Evolutionary conservation across 2,113 vertebrate species (phyloP), one percentile per base, ranked within the genome.

Genomic region (Dermatemys mawii): DNA sequence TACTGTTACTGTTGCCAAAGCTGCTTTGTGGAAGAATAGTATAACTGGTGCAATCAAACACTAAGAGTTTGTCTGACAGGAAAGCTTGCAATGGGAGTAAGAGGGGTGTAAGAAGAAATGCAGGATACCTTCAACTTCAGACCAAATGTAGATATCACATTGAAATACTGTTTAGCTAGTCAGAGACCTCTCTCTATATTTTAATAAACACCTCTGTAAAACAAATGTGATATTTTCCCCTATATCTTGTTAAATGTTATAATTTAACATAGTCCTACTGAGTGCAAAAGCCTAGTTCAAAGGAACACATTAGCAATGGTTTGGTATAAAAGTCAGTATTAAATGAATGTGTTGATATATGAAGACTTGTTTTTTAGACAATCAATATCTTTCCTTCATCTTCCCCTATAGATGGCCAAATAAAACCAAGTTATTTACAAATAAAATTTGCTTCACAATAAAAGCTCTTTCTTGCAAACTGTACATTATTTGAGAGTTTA

Each of bases 401-500:
- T 48, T 79, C 78, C 21, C 50, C 13, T 13, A 53, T 26, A 67
- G 51, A 24, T 32, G 46, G 0, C 8, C 35, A 9, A 24, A 7
- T n/a, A 32, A 1, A 57, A 54, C 46, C 16, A 41, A 0, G 0
- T 3, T 46, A 46, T 29, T 76, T 29, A 46, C 26, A 46, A 46
- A 76, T 27, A 44, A 78, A 48, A 26, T 82, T 24, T 92, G 50
- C 51, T 86, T 88, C 19, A 60, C 57, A 60, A 93, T 60, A 60
- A 75, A 63, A 92, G 21, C 55, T 9, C 11, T 16, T 94, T 95
- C 87, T 92, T 92, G 83, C 75, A 97, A 93, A 93, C 12, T 81
- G 75, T 70, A 78, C 16, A 94, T 94, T 9, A 87, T 83, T 91
- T 89, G 82, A 44, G 57, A 41, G 0, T 0, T 4, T 46, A 24